phyloP scores from a whole-genome alignment of 2,888 invertebrate species.

The Synanthedon tipuliformis region DNA sequence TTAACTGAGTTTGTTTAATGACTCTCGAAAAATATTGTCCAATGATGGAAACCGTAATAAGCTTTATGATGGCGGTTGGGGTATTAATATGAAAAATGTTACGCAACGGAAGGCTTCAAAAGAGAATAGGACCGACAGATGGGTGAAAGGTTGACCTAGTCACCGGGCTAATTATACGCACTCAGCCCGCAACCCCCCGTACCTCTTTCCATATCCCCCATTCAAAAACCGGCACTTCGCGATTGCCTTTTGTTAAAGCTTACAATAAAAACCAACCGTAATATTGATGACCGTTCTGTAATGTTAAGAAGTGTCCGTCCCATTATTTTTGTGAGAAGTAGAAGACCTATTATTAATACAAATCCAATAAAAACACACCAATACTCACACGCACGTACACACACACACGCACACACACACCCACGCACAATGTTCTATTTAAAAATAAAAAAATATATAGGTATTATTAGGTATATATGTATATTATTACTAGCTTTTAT shows the following conservation, averaged over 20 bases:
- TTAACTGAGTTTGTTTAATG: not conserved
- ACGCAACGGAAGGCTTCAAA: not conserved
- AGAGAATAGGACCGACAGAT: not conserved
- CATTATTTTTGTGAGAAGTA: too few species aligned
- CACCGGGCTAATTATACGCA: slow-evolving; percentile 23
- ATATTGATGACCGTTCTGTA: too few species aligned
- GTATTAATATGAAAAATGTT: not conserved
- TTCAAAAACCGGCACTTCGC: not conserved
- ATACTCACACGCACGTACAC: too few species aligned
- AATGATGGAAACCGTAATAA: not conserved
- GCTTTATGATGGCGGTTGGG: not conserved
- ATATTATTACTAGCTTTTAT: too few species aligned
- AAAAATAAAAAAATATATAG: too few species aligned
- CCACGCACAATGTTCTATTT: too few species aligned
- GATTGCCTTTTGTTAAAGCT: not conserved
- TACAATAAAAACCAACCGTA: too few species aligned
- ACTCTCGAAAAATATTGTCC: not conserved
- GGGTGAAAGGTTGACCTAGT: slow-evolving; percentile 17
- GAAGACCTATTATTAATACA: too few species aligned
- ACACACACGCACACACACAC: too few species aligned
- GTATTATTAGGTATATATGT: too few species aligned
- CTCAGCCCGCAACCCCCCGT: not conserved
- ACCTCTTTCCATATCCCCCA: not conserved
- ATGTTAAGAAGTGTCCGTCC: too few species aligned
- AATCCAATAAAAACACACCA: too few species aligned